Conservation (phyloP, 2,113 vertebrate genomes). For the Arenaria interpres region DNA sequence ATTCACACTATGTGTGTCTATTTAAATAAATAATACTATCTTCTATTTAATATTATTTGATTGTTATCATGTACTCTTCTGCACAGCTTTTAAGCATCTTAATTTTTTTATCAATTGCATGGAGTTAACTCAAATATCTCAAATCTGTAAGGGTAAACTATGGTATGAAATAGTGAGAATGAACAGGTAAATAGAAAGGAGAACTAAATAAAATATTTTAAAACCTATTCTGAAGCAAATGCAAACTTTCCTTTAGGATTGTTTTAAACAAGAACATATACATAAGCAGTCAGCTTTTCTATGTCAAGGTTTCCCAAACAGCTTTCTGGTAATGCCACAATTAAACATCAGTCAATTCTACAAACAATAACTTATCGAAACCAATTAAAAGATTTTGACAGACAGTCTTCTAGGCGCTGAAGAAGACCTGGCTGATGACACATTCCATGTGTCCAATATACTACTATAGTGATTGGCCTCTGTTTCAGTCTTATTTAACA, state of each 20-base stretch:
- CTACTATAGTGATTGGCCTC: not conserved
- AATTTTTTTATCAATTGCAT: not conserved
- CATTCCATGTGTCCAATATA: not conserved
- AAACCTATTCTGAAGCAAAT: not conserved
- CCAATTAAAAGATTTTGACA: constrained; percentile 26
- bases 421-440: not conserved
- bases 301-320: not conserved
- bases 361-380: constrained; percentile 15
- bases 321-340: not conserved
- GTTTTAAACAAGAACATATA: not conserved
- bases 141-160: not conserved
- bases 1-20: not conserved
- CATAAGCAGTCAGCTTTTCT: not conserved
- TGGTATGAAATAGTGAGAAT: not conserved
- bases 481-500: constrained; percentile 55
- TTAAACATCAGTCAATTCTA: constrained; percentile 9
- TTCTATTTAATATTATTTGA: not conserved
- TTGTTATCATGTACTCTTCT: not conserved
- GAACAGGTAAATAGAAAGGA: not conserved
- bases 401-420: not conserved
- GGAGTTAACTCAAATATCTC: not conserved
- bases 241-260: not conserved
- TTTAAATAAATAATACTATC: not conserved
- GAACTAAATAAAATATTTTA: not conserved
- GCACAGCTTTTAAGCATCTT: not conserved